Percentiles rank a stretch among this genome's conserved stretches.
Conservation (phyloP, 1,140 invertebrate species). For the Ips nitidus region DNA sequence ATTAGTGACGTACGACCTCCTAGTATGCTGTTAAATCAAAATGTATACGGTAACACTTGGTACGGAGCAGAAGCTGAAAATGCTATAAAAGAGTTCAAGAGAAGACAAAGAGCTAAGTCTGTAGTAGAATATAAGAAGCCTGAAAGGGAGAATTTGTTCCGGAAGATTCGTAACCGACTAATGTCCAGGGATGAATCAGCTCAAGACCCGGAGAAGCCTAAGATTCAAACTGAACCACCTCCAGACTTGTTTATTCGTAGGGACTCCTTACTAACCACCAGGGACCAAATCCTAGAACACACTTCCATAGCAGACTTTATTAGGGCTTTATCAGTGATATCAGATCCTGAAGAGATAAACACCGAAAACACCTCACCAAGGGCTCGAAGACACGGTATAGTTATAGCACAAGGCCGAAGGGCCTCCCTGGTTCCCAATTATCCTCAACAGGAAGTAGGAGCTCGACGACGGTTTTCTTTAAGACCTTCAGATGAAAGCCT, state of each 20-base stretch:
- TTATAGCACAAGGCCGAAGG: constrained; percentile 25
- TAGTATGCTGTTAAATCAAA: constrained; percentile 52
- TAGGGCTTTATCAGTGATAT: constrained; percentile 62
- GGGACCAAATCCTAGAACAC: constrained; percentile 68
- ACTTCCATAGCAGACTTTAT: constrained; percentile 76
- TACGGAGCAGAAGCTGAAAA: constrained; percentile 60
- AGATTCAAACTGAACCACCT: constrained; percentile 10
- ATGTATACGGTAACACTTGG: constrained; percentile 66
- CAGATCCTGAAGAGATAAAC: constrained; percentile 43
- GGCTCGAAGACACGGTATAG: constrained; percentile 21
- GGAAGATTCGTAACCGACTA: constrained; percentile 37
- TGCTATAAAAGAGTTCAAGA: constrained; percentile 55
- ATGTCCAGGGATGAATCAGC: constrained; percentile 34
- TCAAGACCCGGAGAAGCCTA: constrained; percentile 46
- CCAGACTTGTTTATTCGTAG: constrained; percentile 17
- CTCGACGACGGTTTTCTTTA: constrained; percentile 53
- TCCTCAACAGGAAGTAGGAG: neutral
- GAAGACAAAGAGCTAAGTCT: constrained; percentile 32
- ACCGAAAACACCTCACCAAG: constrained; percentile 54
- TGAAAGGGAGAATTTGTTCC: constrained; percentile 34
- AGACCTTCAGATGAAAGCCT: constrained; percentile 51
- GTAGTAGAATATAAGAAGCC: constrained; percentile 24
- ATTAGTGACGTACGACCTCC: constrained; percentile 54
- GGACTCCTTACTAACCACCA: constrained; percentile 23
- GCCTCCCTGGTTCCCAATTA: constrained; percentile 32